Evolutionary conservation across 1,140 invertebrate genomes (phyloP), one percentile per base, ranked within the genome.

Genomic region (Triops longicaudatus): DNA sequence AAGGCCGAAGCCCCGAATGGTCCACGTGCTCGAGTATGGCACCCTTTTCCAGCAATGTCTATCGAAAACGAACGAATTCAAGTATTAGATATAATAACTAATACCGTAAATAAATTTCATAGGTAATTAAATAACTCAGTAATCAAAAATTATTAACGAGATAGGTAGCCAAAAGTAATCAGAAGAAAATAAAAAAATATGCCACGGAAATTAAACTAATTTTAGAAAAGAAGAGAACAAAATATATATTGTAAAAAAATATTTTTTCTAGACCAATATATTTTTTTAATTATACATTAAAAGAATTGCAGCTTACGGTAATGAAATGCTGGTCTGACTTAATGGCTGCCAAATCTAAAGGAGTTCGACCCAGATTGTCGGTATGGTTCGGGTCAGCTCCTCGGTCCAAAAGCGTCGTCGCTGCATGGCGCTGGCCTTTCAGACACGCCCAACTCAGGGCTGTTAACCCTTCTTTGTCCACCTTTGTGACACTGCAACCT

Each of bases 21-120:
- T 98, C 96, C 1, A 94, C 92, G 83, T 96, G 93, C 82, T 98
- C 96, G 73, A 98, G 88, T 28, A 93, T 88, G 0, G 94, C 93
- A 27, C 95, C 95, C 80, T 90, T 88, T 77, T 97, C 95, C 71
- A 98, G 85, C 72, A 79, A 77, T 73, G 77, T 75, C 76, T 79
- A 63, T 71, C 27, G 26, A 7, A 78, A 79, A 43, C 14, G 22
- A 79, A 74, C n/a, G 27, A 76, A 76, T 75, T 44, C 43, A 27
- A 78, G n/a, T 26, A 71, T 77, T 10, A 26, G 22, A 73, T 31
- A 14, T 63, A 74, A 26, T 63, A 86, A 82, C 83, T 83, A 78
- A n/a, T n/a, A n/a, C n/a, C n/a, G n/a, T n/a, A n/a, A n/a, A n/a
- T n/a, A n/a, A n/a, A n/a, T n/a, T n/a, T n/a, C n/a, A n/a, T n/a